A percentile compares a stretch with the other conserved stretches of the same genome.
These are phyloP conservation scores for Liasis olivaceus DNA, from an alignment of 2,797 vertebrate species.

Conservation along the genomic window DNA sequence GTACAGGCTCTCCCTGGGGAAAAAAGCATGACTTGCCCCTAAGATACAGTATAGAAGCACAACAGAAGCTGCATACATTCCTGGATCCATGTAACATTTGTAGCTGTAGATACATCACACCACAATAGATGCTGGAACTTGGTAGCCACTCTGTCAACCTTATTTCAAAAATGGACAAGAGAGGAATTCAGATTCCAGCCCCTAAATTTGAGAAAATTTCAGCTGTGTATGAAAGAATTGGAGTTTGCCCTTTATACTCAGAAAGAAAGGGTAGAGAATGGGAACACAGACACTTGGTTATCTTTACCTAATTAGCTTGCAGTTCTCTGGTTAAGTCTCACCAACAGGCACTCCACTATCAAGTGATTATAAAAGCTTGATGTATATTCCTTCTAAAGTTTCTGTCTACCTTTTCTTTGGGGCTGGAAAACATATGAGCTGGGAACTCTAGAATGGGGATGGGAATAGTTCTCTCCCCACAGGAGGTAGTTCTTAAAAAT, in stretches of 20 bases:
- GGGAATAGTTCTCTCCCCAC: neutral
- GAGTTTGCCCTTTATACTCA: neutral
- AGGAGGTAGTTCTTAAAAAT: neutral
- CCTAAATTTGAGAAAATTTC: neutral
- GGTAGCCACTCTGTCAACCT: neutral
- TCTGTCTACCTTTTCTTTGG: slow-evolving; percentile 5
- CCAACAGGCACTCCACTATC: neutral
- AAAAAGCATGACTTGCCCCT: neutral
- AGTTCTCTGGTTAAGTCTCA: slow-evolving; percentile 2
- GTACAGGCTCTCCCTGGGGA: neutral
- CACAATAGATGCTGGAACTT: neutral
- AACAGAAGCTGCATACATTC: neutral
- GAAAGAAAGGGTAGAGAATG: neutral
- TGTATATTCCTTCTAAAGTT: neutral
- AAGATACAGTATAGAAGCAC: neutral
- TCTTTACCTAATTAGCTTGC: slow-evolving; percentile 10
- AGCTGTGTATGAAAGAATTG: neutral
- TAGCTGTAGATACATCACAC: too few species aligned
- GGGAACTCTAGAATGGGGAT: neutral
- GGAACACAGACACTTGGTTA: neutral
- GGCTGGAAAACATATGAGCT: neutral
- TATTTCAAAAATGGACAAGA: neutral
- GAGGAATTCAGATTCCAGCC: neutral
- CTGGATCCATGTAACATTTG: neutral
- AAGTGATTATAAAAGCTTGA: slow-evolving; percentile 11